Conservation (phyloP, 2,888 invertebrate species). For the Diogma glabrata region DNA sequence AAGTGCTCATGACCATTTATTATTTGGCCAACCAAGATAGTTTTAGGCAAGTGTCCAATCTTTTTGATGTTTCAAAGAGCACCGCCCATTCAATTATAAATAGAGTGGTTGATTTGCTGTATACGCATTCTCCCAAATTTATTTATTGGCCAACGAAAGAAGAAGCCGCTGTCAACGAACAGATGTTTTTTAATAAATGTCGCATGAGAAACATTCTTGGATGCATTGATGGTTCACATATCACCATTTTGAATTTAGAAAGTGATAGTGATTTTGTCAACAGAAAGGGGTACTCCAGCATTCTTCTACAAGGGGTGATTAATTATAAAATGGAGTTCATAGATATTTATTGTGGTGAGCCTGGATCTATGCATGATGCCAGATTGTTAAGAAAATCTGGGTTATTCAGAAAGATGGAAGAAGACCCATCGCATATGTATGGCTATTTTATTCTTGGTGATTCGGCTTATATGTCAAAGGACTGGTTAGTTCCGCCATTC, state of each 20-base stretch:
- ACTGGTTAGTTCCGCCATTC: neutral
- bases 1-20: neutral
- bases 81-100: neutral
- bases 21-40: neutral
- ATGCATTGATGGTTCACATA: conserved; percentile 5
- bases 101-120: neutral
- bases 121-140: neutral
- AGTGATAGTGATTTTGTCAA: conserved; percentile 11
- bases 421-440: neutral
- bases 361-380: neutral
- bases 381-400: conserved; percentile 17
- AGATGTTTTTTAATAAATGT: conserved; percentile 1
- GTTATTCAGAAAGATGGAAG: conserved; percentile 13
- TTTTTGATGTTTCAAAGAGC: neutral
- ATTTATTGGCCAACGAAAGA: neutral
- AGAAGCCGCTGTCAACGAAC: neutral
- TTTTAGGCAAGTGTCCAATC: neutral
- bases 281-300: conserved; percentile 17
- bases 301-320: conserved; percentile 23
- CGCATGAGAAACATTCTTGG: neutral
- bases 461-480: neutral
- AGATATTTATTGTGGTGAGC: conserved; percentile 19
- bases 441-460: neutral
- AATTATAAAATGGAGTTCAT: conserved; percentile 21
- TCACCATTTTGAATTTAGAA: neutral